Conservation (phyloP, 2,888 invertebrate genomes). For the Gari tellinella region DNA sequence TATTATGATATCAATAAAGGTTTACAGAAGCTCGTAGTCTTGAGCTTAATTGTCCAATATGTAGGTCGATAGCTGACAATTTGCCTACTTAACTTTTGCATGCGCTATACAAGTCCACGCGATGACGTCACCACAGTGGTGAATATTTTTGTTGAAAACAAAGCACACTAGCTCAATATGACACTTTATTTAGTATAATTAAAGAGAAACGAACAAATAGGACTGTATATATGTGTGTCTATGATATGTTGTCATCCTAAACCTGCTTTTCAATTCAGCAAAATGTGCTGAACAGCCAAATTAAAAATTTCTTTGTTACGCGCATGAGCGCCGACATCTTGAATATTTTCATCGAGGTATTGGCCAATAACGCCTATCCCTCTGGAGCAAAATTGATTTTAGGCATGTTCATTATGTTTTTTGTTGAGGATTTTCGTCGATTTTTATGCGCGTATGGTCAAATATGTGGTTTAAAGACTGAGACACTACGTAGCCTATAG, state of each 20-base stretch:
- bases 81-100: not conserved
- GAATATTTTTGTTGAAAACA: not conserved
- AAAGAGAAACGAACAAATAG: too few relatives aligned
- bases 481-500: conserved; percentile 49
- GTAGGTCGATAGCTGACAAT: too few relatives aligned
- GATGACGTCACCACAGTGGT: conserved; percentile 10
- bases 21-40: too few relatives aligned
- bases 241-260: too few relatives aligned
- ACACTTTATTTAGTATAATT: too few relatives aligned
- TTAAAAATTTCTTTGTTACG: conserved; percentile 37
- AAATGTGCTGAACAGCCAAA: too few relatives aligned
- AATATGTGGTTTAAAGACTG: conserved; percentile 72
- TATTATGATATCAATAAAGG: too few relatives aligned
- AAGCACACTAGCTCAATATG: too few relatives aligned
- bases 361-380: conserved; percentile 77
- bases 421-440: conserved; percentile 80
- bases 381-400: conserved; percentile 78
- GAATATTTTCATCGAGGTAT: conserved; percentile 73
- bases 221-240: too few relatives aligned
- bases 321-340: conserved; percentile 78
- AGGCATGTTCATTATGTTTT: conserved; percentile 83
- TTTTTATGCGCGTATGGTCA: conserved; percentile 77
- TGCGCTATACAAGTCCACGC: conserved; percentile 7
- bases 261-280: too few relatives aligned
- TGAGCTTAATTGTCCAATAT: too few relatives aligned